These are phyloP conservation scores for Adoxophyes honmai DNA, from an alignment of 1,140 invertebrate species.

Conservation along the genomic window DNA sequence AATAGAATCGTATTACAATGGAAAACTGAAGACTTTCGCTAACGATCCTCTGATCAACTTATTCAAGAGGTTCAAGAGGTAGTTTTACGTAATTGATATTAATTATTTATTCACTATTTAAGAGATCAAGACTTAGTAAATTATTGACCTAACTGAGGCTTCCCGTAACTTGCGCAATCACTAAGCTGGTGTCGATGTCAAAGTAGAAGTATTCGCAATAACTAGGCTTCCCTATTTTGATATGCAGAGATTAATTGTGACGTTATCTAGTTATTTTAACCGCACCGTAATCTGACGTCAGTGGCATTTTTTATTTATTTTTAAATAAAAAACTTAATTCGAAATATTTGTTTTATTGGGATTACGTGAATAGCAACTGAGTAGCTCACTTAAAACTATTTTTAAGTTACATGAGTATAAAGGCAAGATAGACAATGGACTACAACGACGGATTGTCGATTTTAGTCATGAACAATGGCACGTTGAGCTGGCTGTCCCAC, in stretches of 20 bases:
- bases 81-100: conserved; percentile 17
- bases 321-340: too few species aligned
- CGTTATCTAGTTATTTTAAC: neutral
- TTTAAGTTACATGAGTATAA: too few species aligned
- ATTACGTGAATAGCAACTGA: too few species aligned
- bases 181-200: neutral
- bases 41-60: conserved; percentile 61
- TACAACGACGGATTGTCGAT: conserved; percentile 55
- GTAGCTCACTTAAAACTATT: too few species aligned
- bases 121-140: conserved; percentile 12
- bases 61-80: conserved; percentile 42
- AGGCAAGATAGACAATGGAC: neutral
- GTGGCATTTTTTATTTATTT: neutral
- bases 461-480: conserved; percentile 68
- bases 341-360: too few species aligned
- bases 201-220: too few species aligned
- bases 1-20: conserved; percentile 80
- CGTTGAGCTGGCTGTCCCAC: conserved; percentile 51
- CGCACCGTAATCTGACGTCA: too few species aligned
- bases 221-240: neutral
- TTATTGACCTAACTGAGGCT: neutral
- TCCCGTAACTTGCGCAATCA: neutral
- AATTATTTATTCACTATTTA: conserved; percentile 7
- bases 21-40: conserved; percentile 63
- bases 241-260: neutral